Percentiles rank a stretch among this genome's conserved stretches.
phyloP scores from a whole-genome alignment of 2,797 vertebrate species.

The Heliangelus exortis region DNA sequence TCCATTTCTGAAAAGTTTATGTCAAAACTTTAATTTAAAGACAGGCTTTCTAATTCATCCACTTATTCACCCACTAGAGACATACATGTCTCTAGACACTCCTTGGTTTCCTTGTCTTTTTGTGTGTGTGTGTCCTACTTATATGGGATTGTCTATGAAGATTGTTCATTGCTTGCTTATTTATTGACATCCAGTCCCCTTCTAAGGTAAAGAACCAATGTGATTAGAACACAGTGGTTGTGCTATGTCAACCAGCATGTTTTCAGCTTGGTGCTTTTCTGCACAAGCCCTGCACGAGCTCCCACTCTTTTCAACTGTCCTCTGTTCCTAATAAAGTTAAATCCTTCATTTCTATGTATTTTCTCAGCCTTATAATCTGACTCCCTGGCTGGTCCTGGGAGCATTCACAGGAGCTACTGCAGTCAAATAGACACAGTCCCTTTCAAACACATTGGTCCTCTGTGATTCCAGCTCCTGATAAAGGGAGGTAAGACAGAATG shows the following conservation, averaged over 20 bases:
- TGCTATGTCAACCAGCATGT: neutral
- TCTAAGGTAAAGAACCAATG: neutral
- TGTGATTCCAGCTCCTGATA: neutral
- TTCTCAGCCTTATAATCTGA: neutral
- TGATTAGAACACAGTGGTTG: neutral
- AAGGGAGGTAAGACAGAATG: neutral
- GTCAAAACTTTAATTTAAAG: slow-evolving; percentile 44
- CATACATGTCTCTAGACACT: no score
- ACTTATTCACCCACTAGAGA: neutral
- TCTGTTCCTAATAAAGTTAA: neutral
- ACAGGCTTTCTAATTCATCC: neutral
- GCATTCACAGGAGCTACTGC: neutral
- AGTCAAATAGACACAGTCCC: neutral
- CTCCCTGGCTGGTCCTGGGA: neutral
- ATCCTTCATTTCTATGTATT: neutral
- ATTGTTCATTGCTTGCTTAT: neutral
- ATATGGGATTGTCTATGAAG: neutral
- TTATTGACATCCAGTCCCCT: neutral
- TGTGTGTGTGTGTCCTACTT: neutral
- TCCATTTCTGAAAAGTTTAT: slow-evolving; percentile 7
- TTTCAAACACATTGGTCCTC: neutral
- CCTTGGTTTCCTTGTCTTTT: neutral
- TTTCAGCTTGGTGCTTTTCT: slow-evolving; percentile 14
- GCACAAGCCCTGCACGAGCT: neutral
- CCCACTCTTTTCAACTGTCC: neutral